Percentiles rank a stretch among this genome's conserved stretches.
Evolutionary conservation across 2,797 vertebrate species (phyloP).

Genomic region (Oophaga sylvatica): DNA sequence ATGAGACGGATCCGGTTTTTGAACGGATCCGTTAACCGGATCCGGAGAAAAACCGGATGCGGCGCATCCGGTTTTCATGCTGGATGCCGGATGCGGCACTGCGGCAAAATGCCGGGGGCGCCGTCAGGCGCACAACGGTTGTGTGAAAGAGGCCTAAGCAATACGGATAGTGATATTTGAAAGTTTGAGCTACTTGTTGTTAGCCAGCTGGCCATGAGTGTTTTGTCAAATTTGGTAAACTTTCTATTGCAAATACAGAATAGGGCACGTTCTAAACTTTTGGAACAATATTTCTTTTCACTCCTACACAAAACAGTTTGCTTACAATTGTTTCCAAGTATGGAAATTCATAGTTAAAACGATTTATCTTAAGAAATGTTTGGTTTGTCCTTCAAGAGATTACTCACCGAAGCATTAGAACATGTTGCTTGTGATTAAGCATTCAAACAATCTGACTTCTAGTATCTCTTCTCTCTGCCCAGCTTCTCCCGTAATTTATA

Average conservation of each 20-base stretch:
- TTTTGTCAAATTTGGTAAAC: neutral
- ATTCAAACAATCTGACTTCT: constrained; percentile 17
- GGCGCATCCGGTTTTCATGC: no score
- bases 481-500: neutral
- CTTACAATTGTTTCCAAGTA: constrained; percentile 22
- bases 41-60: no score
- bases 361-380: constrained; percentile 30
- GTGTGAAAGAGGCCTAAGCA: no score
- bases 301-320: neutral
- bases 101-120: no score
- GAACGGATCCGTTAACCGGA: no score
- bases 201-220: neutral
- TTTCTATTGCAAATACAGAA: neutral
- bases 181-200: no score
- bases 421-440: neutral
- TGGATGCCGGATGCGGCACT: no score
- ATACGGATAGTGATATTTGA: no score
- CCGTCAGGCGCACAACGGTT: no score
- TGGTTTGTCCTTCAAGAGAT: constrained; percentile 33
- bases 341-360: constrained; percentile 22
- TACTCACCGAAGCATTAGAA: neutral
- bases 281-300: neutral
- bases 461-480: neutral
- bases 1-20: no score
- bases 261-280: neutral